phyloP scores from a whole-genome alignment of 2,888 invertebrate species.

The Phyllotreta striolata region DNA sequence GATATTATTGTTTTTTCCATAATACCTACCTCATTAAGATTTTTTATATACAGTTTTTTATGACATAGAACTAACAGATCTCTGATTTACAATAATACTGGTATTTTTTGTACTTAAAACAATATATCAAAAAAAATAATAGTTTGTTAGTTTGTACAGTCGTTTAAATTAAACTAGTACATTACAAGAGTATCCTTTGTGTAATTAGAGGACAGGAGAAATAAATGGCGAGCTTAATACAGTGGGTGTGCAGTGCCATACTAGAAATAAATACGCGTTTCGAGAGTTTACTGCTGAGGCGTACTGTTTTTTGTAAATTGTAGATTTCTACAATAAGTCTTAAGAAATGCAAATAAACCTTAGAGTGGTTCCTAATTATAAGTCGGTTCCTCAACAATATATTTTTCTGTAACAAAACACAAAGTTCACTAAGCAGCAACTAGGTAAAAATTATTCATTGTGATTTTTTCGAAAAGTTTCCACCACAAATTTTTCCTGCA shows the following conservation, averaged over 20 bases:
- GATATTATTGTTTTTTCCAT: constrained; percentile 51
- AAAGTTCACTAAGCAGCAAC: constrained; percentile 6
- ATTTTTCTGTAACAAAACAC: constrained; percentile 41
- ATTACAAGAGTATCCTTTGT: constrained; percentile 42
- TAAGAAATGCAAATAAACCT: constrained; percentile 60
- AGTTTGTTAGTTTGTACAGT: constrained; percentile 53
- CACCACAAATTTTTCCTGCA: too few species aligned
- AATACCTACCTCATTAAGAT: constrained; percentile 52
- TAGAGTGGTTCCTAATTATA: constrained; percentile 60
- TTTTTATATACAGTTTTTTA: constrained; percentile 39
- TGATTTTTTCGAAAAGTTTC: too few species aligned
- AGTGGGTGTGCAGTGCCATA: constrained; percentile 58
- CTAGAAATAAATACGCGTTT: constrained; percentile 40
- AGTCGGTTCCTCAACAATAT: constrained; percentile 61
- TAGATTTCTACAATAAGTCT: constrained; percentile 55
- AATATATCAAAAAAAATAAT: constrained; percentile 50
- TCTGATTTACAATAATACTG: constrained; percentile 51
- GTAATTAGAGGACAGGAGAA: constrained; percentile 44
- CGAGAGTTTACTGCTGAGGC: constrained; percentile 32
- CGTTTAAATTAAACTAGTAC: constrained; percentile 47
- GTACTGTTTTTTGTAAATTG: constrained; percentile 40
- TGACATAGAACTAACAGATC: constrained; percentile 46
- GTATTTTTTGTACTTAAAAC: constrained; percentile 56
- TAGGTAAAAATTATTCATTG: too few species aligned
- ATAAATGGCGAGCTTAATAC: constrained; percentile 54